phyloP scores from a whole-genome alignment of 2,797 vertebrate genomes.

The Pseudochromis fuscus region DNA sequence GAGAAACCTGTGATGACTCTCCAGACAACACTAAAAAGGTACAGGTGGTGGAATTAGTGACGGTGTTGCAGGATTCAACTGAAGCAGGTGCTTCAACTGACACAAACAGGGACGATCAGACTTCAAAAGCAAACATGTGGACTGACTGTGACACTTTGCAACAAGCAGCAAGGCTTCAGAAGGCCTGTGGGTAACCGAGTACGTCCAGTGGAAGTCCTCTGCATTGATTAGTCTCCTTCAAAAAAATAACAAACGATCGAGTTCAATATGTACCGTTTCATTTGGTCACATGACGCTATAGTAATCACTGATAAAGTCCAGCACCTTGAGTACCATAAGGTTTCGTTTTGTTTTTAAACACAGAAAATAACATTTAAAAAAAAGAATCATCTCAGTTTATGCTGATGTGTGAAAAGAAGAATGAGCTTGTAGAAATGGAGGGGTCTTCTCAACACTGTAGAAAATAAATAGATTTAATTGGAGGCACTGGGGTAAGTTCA shows the following conservation, averaged over 20 bases:
- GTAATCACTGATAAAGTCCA: slow-evolving; percentile 43
- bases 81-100: not conserved
- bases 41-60: not conserved
- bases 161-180: slow-evolving; percentile 42
- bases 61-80: not conserved
- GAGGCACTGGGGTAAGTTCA: slow-evolving; percentile 75
- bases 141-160: not conserved
- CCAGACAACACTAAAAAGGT: not conserved
- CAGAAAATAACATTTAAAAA: slow-evolving; percentile 25
- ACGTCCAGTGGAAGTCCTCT: slow-evolving; percentile 8
- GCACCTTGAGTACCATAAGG: slow-evolving; percentile 42
- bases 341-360: slow-evolving; percentile 39
- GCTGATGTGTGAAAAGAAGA: slow-evolving; percentile 44
- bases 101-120: not conserved
- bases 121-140: not conserved
- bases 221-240: slow-evolving; percentile 8
- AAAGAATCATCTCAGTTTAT: slow-evolving; percentile 24
- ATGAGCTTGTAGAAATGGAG: slow-evolving; percentile 35
- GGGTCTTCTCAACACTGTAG: slow-evolving; percentile 50
- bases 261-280: slow-evolving; percentile 54
- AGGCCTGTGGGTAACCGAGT: slow-evolving; percentile 5
- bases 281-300: slow-evolving; percentile 54
- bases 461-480: slow-evolving; percentile 71
- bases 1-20: not conserved
- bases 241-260: slow-evolving; percentile 11